Base-by-base conservation (phyloP, 2,888 invertebrate genomes). In the Drosophila prolongata region DNA sequence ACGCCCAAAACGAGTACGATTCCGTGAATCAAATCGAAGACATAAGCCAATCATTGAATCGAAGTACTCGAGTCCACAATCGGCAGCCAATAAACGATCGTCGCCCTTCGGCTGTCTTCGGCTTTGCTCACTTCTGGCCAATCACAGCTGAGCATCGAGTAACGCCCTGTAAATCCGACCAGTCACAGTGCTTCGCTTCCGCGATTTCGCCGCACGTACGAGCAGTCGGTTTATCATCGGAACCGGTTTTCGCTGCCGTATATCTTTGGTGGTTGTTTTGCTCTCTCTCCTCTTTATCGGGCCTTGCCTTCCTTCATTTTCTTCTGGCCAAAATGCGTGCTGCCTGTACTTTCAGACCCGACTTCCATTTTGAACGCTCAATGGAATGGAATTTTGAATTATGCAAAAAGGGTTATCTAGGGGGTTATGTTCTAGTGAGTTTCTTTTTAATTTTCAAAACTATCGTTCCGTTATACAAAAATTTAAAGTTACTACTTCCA, bases 301-400 rank as follows among this genome's bases (percentile, higher is more conserved):
- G 35, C 38, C 43, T 54, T 49, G 24, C n/a, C 27, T 38, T 47
- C 55, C 59, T 70, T 70, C 40, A 59, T 50, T 70, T 67, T 59
- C 54, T 54, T 59, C 16, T 3, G 49, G 47, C 35, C 9, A 6
- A 35, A 49, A 49, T 10, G 42, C 43, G 59, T 38, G 49, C 44
- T 42, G 69, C 42, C 72, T 80, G 77, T 77, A 79, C 75, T 71
- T 65, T 54, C 40, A 46, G 8, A 9, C 14, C n/a, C 1, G 42
- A 8, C 57, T 11, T 55, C 69, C 69, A 69, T 69, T 69, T 69
- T 69, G 69, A 66, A 69, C 9, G 46, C 14, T 24, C n/a, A 13
- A 24, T 37, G 14, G 13, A 42, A 30, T 27, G 1, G 9, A n/a
- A 4, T 46, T 46, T 11, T n/a, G 13, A 5, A 3, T 16, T 42